These are phyloP conservation scores for Phataginus tetradactyla DNA, from an alignment of 2,797 vertebrate genomes.

Conservation along the genomic window DNA sequence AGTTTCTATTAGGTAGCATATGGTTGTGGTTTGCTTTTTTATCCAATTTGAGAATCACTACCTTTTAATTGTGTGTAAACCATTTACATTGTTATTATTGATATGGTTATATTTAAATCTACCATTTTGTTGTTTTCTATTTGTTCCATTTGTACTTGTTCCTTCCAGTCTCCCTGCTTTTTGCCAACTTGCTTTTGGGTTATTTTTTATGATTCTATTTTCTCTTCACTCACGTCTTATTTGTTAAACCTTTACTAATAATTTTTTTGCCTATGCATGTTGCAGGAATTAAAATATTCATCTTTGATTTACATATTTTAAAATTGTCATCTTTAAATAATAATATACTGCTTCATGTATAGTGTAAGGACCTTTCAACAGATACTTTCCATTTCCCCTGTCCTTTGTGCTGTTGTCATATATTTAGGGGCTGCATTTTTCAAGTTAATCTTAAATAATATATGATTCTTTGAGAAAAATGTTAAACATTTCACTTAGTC, in stretches of 20 bases:
- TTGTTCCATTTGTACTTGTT: background rate
- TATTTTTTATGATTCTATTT: conserved; percentile 2
- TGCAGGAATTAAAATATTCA: background rate
- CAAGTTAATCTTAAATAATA: background rate
- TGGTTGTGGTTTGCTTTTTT: background rate
- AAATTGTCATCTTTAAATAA: background rate
- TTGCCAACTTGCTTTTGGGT: background rate
- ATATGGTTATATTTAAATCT: conserved; percentile 7
- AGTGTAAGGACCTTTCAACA: background rate
- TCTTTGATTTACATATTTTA: background rate
- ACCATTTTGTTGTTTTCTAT: background rate
- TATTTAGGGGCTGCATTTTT: background rate
- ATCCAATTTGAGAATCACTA: background rate
- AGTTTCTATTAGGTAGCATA: background rate
- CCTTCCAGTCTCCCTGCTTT: background rate
- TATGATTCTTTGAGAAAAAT: background rate
- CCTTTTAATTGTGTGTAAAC: background rate
- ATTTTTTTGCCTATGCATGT: background rate
- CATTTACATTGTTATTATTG: background rate
- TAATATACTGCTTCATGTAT: background rate
- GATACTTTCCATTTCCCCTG: background rate
- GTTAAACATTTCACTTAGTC: background rate
- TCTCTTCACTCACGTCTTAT: background rate
- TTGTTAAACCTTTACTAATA: background rate
- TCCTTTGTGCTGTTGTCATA: background rate